phyloP scores from a whole-genome alignment of 2,113 vertebrate genomes.

The Eurypyga helias region DNA sequence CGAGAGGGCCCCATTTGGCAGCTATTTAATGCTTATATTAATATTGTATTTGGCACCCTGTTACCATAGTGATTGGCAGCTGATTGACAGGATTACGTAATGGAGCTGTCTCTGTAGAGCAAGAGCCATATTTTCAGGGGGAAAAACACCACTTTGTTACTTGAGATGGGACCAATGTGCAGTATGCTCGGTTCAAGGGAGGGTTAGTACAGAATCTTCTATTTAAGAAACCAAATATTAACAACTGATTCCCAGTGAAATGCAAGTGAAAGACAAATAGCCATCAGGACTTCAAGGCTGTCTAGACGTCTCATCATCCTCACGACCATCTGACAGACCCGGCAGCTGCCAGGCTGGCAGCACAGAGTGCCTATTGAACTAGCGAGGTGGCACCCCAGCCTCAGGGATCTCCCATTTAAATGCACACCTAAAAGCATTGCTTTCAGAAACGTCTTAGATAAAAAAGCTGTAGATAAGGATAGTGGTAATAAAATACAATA shows the following conservation, averaged over 20 bases:
- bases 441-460: neutral
- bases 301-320: constrained; percentile 1
- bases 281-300: neutral
- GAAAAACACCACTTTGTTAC: neutral
- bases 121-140: neutral
- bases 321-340: neutral
- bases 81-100: constrained; percentile 41
- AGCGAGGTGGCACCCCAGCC: neutral
- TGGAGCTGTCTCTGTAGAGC: constrained; percentile 1
- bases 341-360: constrained; percentile 6
- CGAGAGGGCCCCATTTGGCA: neutral
- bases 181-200: neutral
- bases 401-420: neutral
- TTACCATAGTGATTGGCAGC: constrained; percentile 27
- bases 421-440: neutral
- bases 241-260: neutral
- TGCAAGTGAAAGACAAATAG: neutral
- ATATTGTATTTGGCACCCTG: constrained; percentile 14
- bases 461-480: neutral
- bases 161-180: neutral
- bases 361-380: neutral
- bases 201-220: neutral
- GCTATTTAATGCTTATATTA: constrained; percentile 2
- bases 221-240: neutral
- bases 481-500: neutral